Evolutionary conservation across 2,888 invertebrate genomes (phyloP), one percentile per base, ranked within the genome.

Genomic region (Epicampocera succincta): DNA sequence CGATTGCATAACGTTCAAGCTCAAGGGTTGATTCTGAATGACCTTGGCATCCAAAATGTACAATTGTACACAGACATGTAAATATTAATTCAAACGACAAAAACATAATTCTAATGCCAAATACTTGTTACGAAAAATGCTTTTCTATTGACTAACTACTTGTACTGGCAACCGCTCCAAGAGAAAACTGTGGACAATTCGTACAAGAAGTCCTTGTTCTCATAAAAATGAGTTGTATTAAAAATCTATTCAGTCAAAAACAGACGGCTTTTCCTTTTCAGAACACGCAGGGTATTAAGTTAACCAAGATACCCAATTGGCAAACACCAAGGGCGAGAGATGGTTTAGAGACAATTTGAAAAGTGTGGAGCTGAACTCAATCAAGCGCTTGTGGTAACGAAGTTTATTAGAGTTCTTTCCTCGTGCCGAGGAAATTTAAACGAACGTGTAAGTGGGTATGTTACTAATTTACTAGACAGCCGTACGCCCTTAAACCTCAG

Each of bases 11-110:
- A 54, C 25, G 42, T 71, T 66, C 71, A 65, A 40, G 68, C 86
- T 68, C 86, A 87, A 86, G 87, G 87, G 89, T 87, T 90, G 91
- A 90, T 91, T 90, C 90, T 87, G 87, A 90, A 90, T 90, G 91
- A 90, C 90, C 91, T 90, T 90, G 90, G 90, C 89, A 89, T 87
- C 84, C 60, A 88, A 87, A 86, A 82, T 81, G 38, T 44, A 15
- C n/a, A 33, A n/a, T 29, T 29, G 3, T 42, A 19, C 12, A 38
- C 15, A 44, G 6, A 42, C 13, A 56, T 4, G 46, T 38, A 56
- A 17, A 46, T 25, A 72, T 40, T 40, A 25, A 25, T 65, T 12
- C 12, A 56, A 60, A 54, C 60, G 80, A 85, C 87, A 88, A 87
- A 85, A 87, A 86, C 87, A 88, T 88, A 87, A 88, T 86, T 89